Evolutionary conservation across 53 echinoderm and acorn worm species (phyloP).

Genomic region (Antedon mediterranea): DNA sequence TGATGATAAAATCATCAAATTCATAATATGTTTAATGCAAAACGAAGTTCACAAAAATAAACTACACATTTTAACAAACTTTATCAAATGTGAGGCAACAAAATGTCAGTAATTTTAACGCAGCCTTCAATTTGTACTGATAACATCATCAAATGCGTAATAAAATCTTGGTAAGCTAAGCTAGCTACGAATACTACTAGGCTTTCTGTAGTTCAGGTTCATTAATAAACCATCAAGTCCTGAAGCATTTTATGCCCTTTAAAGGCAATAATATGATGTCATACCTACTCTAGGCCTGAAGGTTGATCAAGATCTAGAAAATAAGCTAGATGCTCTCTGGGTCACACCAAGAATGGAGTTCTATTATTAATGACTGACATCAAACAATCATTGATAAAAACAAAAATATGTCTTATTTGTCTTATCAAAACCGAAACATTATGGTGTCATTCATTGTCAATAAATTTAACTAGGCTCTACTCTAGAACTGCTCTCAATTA

Average conservation of each 20-base stretch:
- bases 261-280: background rate
- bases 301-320: background rate
- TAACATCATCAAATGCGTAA: background rate
- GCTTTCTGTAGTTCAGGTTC: background rate
- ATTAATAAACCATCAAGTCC: background rate
- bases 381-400: too few relatives aligned
- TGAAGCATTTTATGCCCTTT: background rate
- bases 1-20: background rate
- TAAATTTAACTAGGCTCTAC: too few relatives aligned
- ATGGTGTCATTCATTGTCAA: too few relatives aligned
- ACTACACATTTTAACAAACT: too few relatives aligned
- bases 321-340: background rate
- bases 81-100: too few relatives aligned
- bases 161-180: background rate
- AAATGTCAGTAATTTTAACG: too few relatives aligned
- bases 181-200: background rate
- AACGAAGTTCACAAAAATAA: too few relatives aligned
- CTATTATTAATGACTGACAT: background rate
- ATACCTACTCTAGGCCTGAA: background rate
- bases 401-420: too few relatives aligned
- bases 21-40: too few relatives aligned
- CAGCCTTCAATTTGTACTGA: too few relatives aligned
- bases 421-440: too few relatives aligned
- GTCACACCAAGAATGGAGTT: background rate
- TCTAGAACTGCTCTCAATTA: too few relatives aligned